Conservation (phyloP, 2,888 invertebrate genomes). For the Sympetrum striolatum region DNA sequence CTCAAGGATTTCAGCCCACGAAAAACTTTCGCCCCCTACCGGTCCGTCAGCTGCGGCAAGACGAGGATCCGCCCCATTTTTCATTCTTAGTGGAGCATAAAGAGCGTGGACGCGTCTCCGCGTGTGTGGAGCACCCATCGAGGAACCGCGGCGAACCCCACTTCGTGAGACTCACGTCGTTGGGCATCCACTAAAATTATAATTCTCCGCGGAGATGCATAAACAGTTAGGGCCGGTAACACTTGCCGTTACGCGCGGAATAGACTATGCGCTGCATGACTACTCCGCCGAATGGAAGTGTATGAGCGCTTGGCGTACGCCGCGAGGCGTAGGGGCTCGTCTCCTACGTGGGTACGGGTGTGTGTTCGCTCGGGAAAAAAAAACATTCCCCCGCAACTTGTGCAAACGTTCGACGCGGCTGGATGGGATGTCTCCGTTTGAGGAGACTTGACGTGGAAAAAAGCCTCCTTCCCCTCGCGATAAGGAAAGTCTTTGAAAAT, state of each 20-base stretch:
- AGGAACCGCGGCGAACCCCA: not conserved
- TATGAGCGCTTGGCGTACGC: not conserved
- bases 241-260: not conserved
- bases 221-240: not conserved
- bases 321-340: not conserved
- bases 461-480: not conserved
- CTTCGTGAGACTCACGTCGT: not conserved
- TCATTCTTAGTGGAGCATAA: not conserved
- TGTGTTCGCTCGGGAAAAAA: not conserved
- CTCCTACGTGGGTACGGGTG: not conserved
- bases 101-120: not conserved
- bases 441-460: not conserved
- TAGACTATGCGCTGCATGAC: not conserved
- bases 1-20: constrained; percentile 5
- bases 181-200: not conserved
- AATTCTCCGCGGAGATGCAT: not conserved
- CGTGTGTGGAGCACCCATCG: not conserved
- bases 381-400: not conserved
- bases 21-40: constrained; percentile 29
- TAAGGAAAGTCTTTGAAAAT: not conserved
- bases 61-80: not conserved
- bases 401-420: not conserved
- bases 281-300: not conserved
- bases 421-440: not conserved
- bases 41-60: constrained; percentile 1